These are phyloP conservation scores for Drymodes brunneopygia DNA, from an alignment of 2,113 vertebrate genomes.

Conservation along the genomic window DNA sequence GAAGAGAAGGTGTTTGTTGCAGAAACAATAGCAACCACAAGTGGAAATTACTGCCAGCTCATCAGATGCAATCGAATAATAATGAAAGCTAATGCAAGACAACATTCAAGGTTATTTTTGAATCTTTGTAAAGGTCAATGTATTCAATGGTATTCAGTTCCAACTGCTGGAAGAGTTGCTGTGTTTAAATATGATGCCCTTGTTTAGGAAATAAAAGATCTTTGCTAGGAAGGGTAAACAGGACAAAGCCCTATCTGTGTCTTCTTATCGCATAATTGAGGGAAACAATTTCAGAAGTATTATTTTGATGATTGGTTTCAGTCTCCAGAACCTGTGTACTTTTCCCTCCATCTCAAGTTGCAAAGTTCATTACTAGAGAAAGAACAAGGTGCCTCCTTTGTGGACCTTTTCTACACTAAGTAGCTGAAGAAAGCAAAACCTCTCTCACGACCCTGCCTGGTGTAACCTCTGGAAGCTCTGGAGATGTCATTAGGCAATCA, in stretches of 20 bases:
- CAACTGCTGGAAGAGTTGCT: neutral
- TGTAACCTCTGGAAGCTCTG: neutral
- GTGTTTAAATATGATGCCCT: conserved; percentile 1
- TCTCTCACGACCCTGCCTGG: fast-evolving
- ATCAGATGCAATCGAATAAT: conserved; percentile 50
- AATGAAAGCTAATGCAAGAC: conserved; percentile 48
- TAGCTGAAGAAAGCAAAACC: neutral
- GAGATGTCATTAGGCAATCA: neutral
- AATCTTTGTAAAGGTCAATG: conserved; percentile 53
- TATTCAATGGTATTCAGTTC: conserved; percentile 41
- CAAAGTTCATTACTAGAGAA: neutral
- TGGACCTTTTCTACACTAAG: neutral
- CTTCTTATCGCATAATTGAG: neutral
- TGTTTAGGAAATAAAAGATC: conserved; percentile 1
- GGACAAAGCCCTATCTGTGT: neutral
- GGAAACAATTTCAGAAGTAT: neutral
- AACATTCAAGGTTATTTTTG: conserved; percentile 47
- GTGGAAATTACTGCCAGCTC: conserved; percentile 45
- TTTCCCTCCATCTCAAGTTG: neutral
- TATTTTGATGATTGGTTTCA: neutral
- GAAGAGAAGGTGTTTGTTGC: conserved; percentile 31
- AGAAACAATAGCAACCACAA: conserved; percentile 45
- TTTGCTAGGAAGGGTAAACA: neutral
- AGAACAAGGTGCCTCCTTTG: neutral
- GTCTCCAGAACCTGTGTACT: neutral